A percentile compares a stretch with the other conserved stretches of the same genome.
Conservation (phyloP, 2,888 invertebrate genomes). For the Geophilus truncorum region DNA sequence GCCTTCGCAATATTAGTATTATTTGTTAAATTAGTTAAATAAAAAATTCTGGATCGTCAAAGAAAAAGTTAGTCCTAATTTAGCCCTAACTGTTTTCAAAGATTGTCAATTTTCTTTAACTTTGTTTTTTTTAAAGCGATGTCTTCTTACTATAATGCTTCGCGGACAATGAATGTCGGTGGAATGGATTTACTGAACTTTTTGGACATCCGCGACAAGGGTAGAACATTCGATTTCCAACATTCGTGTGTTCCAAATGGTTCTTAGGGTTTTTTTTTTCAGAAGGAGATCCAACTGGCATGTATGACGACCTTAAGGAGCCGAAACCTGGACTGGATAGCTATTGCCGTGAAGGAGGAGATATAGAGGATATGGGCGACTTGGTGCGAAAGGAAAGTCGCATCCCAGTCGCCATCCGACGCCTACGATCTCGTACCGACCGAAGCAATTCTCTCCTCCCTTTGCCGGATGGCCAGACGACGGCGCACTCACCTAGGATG, state of each 20-base stretch:
- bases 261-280: no score
- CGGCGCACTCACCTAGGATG: not conserved
- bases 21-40: no score
- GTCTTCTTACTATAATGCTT: not conserved
- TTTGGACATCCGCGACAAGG: not conserved
- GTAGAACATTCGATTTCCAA: not conserved
- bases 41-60: no score
- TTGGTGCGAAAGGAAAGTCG: not conserved
- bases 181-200: slow-evolving; percentile 12
- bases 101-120: no score
- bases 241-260: not conserved
- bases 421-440: not conserved
- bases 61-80: not conserved
- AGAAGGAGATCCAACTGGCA: not conserved
- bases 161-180: not conserved
- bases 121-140: not conserved
- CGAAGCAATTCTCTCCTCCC: not conserved
- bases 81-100: no score
- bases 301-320: slow-evolving; percentile 19
- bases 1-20: no score
- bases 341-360: not conserved
- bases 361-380: not conserved
- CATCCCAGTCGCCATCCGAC: not conserved
- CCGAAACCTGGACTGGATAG: slow-evolving; percentile 1
- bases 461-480: not conserved